A percentile compares a stretch with the other conserved stretches of the same genome.
Evolutionary conservation across 2,797 vertebrate genomes (phyloP).

Genomic region (Chrosomus eos): DNA sequence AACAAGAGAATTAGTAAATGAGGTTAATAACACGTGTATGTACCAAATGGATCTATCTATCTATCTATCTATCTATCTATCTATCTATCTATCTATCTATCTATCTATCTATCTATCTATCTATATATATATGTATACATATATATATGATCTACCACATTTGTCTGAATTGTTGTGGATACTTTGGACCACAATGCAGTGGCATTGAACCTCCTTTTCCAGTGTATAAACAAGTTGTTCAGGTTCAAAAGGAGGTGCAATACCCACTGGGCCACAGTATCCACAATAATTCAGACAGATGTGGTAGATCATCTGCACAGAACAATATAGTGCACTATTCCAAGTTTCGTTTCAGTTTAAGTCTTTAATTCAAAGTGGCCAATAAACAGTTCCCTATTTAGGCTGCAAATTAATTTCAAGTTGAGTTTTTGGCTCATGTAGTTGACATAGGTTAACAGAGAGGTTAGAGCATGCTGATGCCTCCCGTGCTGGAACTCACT

Average conservation of each 20-base stretch:
- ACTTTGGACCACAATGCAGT: neutral
- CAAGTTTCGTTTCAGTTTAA: neutral
- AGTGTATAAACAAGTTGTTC: too few relatives aligned
- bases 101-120: too few relatives aligned
- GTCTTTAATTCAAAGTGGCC: neutral
- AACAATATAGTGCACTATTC: too few relatives aligned
- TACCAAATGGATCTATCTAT: too few relatives aligned
- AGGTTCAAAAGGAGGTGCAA: too few relatives aligned
- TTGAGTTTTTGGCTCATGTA: neutral
- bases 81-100: too few relatives aligned
- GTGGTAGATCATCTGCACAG: too few relatives aligned
- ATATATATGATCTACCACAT: neutral
- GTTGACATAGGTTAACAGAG: neutral
- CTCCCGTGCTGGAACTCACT: neutral
- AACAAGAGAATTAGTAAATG: neutral
- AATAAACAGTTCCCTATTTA: neutral
- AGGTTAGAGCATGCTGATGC: neutral
- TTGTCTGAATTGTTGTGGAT: neutral
- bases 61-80: too few relatives aligned
- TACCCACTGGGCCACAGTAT: too few relatives aligned
- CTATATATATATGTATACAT: too few relatives aligned
- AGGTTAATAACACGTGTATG: neutral
- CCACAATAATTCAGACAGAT: too few relatives aligned
- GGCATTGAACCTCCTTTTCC: neutral
- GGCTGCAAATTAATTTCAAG: slow-evolving; percentile 3